These are phyloP conservation scores for Lithophane ornitopus DNA, from an alignment of 2,888 invertebrate genomes.

Conservation along the genomic window DNA sequence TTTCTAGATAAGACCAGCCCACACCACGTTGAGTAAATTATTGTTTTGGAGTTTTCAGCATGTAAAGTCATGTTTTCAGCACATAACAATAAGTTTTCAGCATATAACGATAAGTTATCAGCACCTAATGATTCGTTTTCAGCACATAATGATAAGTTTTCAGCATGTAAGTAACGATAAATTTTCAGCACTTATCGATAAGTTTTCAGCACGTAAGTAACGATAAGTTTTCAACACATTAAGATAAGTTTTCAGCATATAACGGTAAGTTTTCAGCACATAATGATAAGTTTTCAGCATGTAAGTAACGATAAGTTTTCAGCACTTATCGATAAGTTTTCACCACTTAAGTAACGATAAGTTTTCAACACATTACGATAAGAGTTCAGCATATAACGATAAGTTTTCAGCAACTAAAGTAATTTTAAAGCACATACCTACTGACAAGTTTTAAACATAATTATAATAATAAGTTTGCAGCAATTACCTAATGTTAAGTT, in stretches of 20 bases:
- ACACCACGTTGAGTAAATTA: background rate
- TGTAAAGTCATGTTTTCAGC: background rate
- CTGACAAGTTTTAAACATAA: no score
- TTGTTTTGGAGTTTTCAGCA: background rate
- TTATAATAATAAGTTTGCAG: no score
- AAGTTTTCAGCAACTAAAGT: background rate
- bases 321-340: background rate
- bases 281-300: no score
- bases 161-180: no score
- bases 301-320: background rate
- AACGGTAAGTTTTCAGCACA: no score
- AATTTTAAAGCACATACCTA: background rate
- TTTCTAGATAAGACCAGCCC: background rate
- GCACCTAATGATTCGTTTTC: background rate
- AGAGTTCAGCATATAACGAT: background rate
- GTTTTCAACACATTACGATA: background rate
- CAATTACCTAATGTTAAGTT: background rate
- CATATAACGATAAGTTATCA: background rate
- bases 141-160: no score
- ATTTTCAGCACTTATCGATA: no score
- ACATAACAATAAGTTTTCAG: background rate
- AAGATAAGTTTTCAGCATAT: no score
- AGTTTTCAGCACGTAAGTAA: background rate
- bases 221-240: background rate
- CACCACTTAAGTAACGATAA: background rate